Evolutionary conservation across 2,888 invertebrate species (phyloP).

Genomic region (Pammene aurita): DNA sequence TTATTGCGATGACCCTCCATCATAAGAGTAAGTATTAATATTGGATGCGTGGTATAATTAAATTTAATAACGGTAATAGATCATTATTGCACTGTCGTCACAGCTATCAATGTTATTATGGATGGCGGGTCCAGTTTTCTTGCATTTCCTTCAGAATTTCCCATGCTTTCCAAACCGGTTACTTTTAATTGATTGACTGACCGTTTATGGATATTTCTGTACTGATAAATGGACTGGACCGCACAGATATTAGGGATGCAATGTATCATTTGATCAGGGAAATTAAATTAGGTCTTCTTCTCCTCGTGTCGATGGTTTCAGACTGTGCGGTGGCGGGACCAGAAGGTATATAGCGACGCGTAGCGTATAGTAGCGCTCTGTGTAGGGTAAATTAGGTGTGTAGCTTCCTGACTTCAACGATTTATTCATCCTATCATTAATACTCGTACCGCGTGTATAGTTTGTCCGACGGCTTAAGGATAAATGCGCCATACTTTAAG

Average conservation of each 20-base stretch:
- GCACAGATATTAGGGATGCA: constrained; percentile 15
- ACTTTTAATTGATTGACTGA: constrained; percentile 28
- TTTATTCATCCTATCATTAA: too few species aligned
- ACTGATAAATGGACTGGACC: constrained; percentile 26
- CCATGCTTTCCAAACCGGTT: constrained; percentile 40
- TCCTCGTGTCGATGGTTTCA: too few species aligned
- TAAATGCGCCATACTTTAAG: too few species aligned
- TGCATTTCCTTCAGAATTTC: constrained; percentile 39
- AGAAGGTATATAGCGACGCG: too few species aligned
- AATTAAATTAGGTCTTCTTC: too few species aligned
- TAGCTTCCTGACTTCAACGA: too few species aligned
- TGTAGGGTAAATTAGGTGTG: too few species aligned
- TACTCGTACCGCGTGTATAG: too few species aligned
- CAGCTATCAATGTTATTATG: constrained; percentile 20
- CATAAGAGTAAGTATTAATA: background rate
- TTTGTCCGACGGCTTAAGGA: too few species aligned
- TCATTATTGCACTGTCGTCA: constrained; percentile 17
- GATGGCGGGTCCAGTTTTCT: constrained; percentile 29
- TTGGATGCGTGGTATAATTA: background rate
- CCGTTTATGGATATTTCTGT: constrained; percentile 28
- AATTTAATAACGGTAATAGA: constrained; percentile 10
- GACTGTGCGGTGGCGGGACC: too few species aligned
- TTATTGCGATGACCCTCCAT: background rate
- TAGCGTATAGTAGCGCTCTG: too few species aligned
- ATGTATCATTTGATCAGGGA: too few species aligned